Evolutionary conservation across 1,140 invertebrate species (phyloP), one percentile per base, ranked within the genome.

Genomic region (Diuraphis noxia): DNA sequence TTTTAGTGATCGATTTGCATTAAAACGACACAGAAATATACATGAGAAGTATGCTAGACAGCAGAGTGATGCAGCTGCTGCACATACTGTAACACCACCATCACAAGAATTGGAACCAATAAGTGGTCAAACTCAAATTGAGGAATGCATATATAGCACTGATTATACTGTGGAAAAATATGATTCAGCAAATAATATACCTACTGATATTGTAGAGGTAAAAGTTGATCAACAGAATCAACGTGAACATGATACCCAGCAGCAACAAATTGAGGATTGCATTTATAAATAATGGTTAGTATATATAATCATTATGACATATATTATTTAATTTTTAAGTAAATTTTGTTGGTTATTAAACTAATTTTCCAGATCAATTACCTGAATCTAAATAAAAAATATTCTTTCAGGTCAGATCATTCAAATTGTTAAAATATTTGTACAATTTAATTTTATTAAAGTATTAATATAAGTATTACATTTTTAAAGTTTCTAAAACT

Each of bases 1-100:
- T 77, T 97, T 97, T 93, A 97, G 96, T 23, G 97, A 97, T 94
- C 95, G 96, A 88, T 97, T 97, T 93, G 96, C 96, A 3, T 93
- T 97, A 63, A 97, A 97, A 93, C 94, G 96, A 92, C 96, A 97
- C 93, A 95, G 96, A 93, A 96, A 96, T 91, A 97, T 97, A 91
- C 96, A 97, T 93, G 96, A 96, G 92, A 97, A 97, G 94, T 97
- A 97, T 93, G 96, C 96, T 92, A 94, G 95, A 21, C 92, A 92
- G 30, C 92, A 92, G 23, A 86, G 40, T 40, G 87, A 79, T 56
- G 72, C 92, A 89, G 36, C 92, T 40, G 81, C 49, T 5, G 40
- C 89, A 40, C 56, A 90, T 88, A 92, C 89, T 43, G 46, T 82
- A 10, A 81, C 82, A 21, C 46, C 85, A 34, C 79, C 81, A 77